A percentile compares a stretch with the other conserved stretches of the same genome.
Evolutionary conservation across 2,113 vertebrate species (phyloP).

Genomic region (Capreolus pygargus): DNA sequence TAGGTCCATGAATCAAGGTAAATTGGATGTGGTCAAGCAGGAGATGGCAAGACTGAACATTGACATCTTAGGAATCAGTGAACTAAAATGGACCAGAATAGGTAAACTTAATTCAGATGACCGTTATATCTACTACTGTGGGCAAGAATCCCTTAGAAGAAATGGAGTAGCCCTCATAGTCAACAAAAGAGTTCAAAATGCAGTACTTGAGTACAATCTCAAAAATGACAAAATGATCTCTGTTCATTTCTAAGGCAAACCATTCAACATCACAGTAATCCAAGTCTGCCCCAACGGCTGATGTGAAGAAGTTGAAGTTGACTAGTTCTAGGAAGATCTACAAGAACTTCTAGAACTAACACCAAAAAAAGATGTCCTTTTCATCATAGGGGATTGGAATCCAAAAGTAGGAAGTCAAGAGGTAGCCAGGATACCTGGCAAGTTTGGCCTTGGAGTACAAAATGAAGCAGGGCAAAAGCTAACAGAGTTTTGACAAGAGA

Average conservation of each 20-base stretch:
- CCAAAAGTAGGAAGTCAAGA: background rate
- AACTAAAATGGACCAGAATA: background rate
- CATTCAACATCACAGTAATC: background rate
- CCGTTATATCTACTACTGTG: background rate
- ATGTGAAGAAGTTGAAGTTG: background rate
- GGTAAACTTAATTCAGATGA: background rate
- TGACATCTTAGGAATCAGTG: background rate
- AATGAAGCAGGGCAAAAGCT: background rate
- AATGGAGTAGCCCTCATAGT: background rate
- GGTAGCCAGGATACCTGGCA: accelerated
- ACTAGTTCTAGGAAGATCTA: background rate
- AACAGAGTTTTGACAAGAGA: background rate
- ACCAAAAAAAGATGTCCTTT: background rate
- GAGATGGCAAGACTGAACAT: background rate
- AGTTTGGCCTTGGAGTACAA: background rate
- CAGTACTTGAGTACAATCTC: background rate
- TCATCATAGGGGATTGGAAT: background rate
- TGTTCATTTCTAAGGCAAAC: background rate
- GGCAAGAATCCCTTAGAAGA: background rate
- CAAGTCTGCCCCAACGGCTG: background rate
- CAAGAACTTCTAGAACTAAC: background rate
- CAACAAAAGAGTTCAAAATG: background rate
- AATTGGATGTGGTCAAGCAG: background rate
- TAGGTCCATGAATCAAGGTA: background rate
- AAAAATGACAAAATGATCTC: background rate